phyloP scores from a whole-genome alignment of 1,140 invertebrate species.

The Papilio machaon region DNA sequence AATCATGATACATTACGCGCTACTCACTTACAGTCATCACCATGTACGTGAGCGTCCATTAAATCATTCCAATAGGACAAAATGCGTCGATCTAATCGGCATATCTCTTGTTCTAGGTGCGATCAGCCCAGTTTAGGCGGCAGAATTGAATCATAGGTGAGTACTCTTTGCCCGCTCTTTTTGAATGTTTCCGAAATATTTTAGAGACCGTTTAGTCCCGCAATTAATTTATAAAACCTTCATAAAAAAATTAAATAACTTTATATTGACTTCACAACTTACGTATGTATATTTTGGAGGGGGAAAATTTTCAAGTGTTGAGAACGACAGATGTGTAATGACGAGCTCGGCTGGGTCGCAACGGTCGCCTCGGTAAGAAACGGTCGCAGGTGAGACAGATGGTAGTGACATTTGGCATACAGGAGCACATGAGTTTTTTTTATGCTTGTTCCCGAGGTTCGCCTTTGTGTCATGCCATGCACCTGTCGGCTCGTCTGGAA shows the following conservation, averaged over 20 bases:
- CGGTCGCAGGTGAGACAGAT: conserved; percentile 67
- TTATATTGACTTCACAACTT: not conserved
- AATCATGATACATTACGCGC: conserved; percentile 54
- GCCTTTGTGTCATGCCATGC: conserved; percentile 59
- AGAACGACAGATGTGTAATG: conserved; percentile 17
- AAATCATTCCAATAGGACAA: not conserved
- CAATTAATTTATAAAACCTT: not conserved
- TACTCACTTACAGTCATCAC: conserved; percentile 43
- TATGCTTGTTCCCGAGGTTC: conserved; percentile 51
- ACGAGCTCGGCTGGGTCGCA: conserved; percentile 17
- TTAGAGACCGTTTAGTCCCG: not conserved
- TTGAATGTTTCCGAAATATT: conserved; percentile 23
- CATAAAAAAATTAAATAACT: not conserved
- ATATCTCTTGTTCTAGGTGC: conserved; percentile 67
- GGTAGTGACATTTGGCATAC: conserved; percentile 71
- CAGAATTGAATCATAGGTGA: conserved; percentile 60
- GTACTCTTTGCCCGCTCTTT: conserved; percentile 53
- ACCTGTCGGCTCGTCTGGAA: conserved; percentile 61
- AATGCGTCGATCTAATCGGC: conserved; percentile 47
- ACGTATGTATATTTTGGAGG: conserved; percentile 3
- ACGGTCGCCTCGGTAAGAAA: conserved; percentile 40
- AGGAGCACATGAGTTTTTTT: conserved; percentile 64
- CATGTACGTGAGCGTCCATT: conserved; percentile 45
- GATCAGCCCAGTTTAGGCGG: conserved; percentile 48
- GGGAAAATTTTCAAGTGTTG: not conserved